Percentiles rank a stretch among this genome's conserved stretches.
phyloP scores from a whole-genome alignment of 2,888 invertebrate genomes.

The Drosophila atripex region DNA sequence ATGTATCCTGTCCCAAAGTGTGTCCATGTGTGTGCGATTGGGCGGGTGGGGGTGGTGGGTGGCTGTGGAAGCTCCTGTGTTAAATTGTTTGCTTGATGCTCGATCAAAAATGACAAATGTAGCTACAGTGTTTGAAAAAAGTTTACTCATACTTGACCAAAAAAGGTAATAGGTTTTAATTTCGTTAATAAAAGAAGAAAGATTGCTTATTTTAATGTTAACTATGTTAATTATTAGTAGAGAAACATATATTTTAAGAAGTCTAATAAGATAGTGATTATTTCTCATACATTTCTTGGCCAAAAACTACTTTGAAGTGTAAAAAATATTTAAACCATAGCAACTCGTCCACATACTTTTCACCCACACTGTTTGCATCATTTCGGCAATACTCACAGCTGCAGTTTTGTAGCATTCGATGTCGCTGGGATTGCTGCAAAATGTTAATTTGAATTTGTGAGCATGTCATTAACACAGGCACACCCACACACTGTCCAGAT shows the following conservation, averaged over 20 bases:
- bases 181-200: background rate
- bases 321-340: too few species aligned
- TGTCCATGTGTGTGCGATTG: constrained; percentile 18
- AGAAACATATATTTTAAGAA: too few species aligned
- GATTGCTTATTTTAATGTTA: too few species aligned
- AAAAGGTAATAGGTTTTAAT: background rate
- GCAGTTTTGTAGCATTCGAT: constrained; percentile 48
- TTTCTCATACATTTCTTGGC: too few species aligned
- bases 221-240: too few species aligned
- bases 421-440: constrained; percentile 71
- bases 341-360: constrained; percentile 6
- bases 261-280: too few species aligned
- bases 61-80: constrained; percentile 47
- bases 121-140: constrained; percentile 52
- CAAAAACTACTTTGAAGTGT: too few species aligned
- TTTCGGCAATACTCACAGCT: constrained; percentile 43
- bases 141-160: constrained; percentile 6
- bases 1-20: constrained; percentile 51
- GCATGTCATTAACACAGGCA: constrained; percentile 78
- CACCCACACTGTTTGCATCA: constrained; percentile 56
- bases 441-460: constrained; percentile 81
- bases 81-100: constrained; percentile 81
- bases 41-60: constrained; percentile 12
- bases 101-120: constrained; percentile 81
- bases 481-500: constrained; percentile 38